Conservation (phyloP, 1,140 invertebrate species). For the Schmidtea mediterranea region DNA sequence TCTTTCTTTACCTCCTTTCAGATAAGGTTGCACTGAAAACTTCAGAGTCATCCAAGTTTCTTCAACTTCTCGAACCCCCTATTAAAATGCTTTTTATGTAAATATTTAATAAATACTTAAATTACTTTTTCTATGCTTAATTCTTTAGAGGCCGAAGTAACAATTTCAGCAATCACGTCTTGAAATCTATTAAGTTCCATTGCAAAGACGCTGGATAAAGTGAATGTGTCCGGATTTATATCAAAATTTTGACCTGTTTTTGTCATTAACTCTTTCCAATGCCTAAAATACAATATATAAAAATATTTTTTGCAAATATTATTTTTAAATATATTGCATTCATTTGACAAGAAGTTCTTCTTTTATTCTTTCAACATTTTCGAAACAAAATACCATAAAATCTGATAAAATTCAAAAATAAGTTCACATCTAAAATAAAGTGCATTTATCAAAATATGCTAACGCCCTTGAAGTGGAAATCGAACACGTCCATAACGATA, state of each 20-base stretch:
- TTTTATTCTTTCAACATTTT: no score
- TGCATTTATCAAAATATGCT: no score
- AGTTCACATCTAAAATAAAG: no score
- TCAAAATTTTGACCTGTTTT: conserved; percentile 54
- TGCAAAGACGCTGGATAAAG: conserved; percentile 57
- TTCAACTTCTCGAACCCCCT: conserved; percentile 45
- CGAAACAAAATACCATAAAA: no score
- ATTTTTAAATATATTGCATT: no score
- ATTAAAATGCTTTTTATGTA: not conserved
- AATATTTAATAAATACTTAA: not conserved
- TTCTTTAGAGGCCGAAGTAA: conserved; percentile 59
- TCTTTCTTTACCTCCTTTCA: conserved; percentile 32
- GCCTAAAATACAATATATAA: conserved; percentile 22
- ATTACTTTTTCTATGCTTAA: conserved; percentile 45
- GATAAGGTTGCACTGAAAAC: conserved; percentile 37
- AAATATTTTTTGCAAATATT: no score
- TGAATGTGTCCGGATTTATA: conserved; percentile 55
- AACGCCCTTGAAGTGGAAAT: no score
- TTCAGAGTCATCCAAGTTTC: conserved; percentile 40
- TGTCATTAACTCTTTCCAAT: conserved; percentile 59
- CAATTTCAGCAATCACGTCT: conserved; percentile 49
- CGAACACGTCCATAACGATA: no score
- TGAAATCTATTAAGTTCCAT: conserved; percentile 60
- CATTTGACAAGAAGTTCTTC: no score
- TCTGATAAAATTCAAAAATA: no score